A percentile compares a stretch with the other conserved stretches of the same genome.
These are phyloP conservation scores for Micromys minutus DNA, from an alignment of 2,113 vertebrate genomes.

Conservation along the genomic window DNA sequence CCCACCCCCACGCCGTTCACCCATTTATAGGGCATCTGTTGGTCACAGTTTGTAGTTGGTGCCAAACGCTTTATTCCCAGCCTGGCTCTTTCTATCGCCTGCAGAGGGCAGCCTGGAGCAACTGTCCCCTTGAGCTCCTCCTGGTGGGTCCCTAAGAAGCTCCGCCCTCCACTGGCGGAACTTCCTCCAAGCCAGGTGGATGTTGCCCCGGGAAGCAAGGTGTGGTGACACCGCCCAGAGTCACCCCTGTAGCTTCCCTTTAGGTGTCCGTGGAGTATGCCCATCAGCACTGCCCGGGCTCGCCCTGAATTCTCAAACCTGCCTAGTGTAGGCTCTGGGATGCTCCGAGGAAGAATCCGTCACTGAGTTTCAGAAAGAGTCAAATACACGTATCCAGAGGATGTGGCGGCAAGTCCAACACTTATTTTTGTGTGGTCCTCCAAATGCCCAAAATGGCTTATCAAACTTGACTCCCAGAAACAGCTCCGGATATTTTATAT, in stretches of 20 bases:
- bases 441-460: slow-evolving; percentile 12
- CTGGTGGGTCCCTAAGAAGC: neutral
- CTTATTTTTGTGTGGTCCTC: slow-evolving; percentile 42
- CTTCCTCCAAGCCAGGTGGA: neutral
- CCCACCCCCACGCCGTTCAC: rapidly evolving
- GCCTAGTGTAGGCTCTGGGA: neutral
- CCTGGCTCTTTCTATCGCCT: neutral
- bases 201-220: slow-evolving; percentile 62
- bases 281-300: neutral
- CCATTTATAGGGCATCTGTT: neutral
- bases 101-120: neutral
- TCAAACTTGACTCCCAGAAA: slow-evolving; percentile 44
- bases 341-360: neutral
- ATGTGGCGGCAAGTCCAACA: slow-evolving; percentile 38
- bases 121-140: neutral
- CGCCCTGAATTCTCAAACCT: slow-evolving; percentile 36
- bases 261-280: neutral
- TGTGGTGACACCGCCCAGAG: slow-evolving; percentile 60
- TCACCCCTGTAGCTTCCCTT: neutral
- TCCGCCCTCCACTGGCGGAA: neutral
- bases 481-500: slow-evolving; percentile 13
- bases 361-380: slow-evolving; percentile 39
- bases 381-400: slow-evolving; percentile 48
- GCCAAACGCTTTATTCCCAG: neutral
- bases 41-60: rapidly evolving